phyloP scores from a whole-genome alignment of 2,888 invertebrate species.

The Machimus rusticus region DNA sequence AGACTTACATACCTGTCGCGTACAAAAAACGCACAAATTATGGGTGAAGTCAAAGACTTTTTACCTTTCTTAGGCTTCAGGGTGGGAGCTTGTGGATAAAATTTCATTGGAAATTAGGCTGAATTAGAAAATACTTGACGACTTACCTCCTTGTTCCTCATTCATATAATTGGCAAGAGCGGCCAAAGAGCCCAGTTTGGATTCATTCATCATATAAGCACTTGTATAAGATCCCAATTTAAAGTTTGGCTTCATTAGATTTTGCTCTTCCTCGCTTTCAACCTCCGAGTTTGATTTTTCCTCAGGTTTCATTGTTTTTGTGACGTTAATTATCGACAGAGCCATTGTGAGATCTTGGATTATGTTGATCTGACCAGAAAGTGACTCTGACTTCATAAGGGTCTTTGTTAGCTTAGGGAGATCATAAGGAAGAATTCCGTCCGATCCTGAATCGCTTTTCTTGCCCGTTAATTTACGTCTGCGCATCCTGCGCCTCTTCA shows the following conservation, averaged over 20 bases:
- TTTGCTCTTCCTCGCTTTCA: constrained; percentile 74
- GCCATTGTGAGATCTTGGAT: constrained; percentile 68
- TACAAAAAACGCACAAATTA: neutral
- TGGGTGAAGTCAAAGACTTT: neutral
- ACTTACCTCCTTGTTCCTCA: constrained; percentile 56
- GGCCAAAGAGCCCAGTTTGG: constrained; percentile 60
- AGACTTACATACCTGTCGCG: neutral
- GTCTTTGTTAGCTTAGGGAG: constrained; percentile 58
- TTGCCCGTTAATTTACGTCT: constrained; percentile 55
- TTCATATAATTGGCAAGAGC: constrained; percentile 61
- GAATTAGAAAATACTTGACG: neutral
- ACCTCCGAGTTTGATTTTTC: constrained; percentile 68
- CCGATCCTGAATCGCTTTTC: constrained; percentile 68
- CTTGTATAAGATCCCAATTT: constrained; percentile 69
- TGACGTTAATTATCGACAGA: constrained; percentile 61
- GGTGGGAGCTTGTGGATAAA: constrained; percentile 59
- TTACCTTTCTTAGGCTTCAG: constrained; percentile 57
- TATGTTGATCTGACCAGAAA: constrained; percentile 71
- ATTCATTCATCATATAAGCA: constrained; percentile 57
- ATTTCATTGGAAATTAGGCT: constrained; percentile 11
- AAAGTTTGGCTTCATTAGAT: constrained; percentile 69
- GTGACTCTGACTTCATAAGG: constrained; percentile 77
- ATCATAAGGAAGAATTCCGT: constrained; percentile 56
- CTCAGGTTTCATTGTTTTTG: constrained; percentile 49
- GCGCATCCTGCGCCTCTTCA: constrained; percentile 60